Conservation (phyloP, 2,888 invertebrate species). For the Loripinus fragilis region DNA sequence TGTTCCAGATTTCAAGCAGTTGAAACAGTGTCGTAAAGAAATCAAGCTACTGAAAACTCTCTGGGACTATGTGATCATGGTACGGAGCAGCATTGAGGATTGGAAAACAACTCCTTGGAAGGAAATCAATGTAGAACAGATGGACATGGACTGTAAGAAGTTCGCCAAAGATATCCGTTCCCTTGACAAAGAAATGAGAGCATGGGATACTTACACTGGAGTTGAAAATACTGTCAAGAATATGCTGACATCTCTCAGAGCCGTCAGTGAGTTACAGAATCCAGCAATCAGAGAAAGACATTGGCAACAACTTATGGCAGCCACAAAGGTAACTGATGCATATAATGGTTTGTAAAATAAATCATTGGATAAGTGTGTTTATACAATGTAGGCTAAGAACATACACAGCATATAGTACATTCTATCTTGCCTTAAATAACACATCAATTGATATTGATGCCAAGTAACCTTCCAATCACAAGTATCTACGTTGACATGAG, state of each 20-base stretch:
- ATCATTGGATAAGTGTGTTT: too few relatives aligned
- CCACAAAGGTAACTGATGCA: conserved; percentile 94
- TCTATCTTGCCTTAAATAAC: too few relatives aligned
- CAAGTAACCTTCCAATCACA: too few relatives aligned
- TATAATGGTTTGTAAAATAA: too few relatives aligned
- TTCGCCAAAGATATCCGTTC: conserved; percentile 91
- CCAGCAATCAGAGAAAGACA: conserved; percentile 97
- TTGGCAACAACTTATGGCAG: conserved; percentile 98
- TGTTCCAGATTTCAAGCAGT: conserved; percentile 96
- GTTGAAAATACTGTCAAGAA: conserved; percentile 97
- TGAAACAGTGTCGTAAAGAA: conserved; percentile 96
- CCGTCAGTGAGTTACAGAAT: conserved; percentile 97
- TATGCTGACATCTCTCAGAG: conserved; percentile 96
- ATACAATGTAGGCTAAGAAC: too few relatives aligned
- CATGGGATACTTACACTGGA: conserved; percentile 95
- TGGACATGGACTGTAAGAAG: conserved; percentile 99
- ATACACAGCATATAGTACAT: too few relatives aligned
- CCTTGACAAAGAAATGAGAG: conserved; percentile 97
- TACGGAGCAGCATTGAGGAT: conserved; percentile 95
- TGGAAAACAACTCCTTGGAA: conserved; percentile 99
- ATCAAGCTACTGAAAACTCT: conserved; percentile 91
- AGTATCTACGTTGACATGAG: too few relatives aligned
- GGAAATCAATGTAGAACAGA: conserved; percentile 98
- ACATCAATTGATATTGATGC: too few relatives aligned
- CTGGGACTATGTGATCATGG: conserved; percentile 97